phyloP scores from a whole-genome alignment of 1,140 invertebrate species.

The Pseudoatta argentina region DNA sequence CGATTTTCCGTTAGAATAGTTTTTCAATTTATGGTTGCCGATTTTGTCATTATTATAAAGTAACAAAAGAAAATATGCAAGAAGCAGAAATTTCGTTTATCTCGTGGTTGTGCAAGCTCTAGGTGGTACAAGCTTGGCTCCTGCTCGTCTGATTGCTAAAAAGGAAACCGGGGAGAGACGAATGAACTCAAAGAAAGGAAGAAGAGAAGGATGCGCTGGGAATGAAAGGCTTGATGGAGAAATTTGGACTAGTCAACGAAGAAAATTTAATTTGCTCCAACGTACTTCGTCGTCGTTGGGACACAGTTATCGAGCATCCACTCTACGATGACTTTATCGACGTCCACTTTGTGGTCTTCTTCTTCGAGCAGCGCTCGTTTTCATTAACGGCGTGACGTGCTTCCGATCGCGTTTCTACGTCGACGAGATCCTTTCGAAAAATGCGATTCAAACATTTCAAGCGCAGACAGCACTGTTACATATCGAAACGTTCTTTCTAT shows the following conservation, averaged over 20 bases:
- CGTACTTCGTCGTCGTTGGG: conserved; percentile 3
- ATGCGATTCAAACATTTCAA: conserved; percentile 1
- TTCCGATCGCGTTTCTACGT: conserved; percentile 34
- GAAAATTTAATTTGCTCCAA: conserved; percentile 68
- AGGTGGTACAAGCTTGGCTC: conserved; percentile 21
- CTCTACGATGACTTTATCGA: conserved; percentile 41
- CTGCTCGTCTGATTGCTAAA: conserved; percentile 67
- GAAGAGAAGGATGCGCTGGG: background rate
- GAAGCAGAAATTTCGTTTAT: background rate
- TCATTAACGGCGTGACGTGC: conserved; percentile 52
- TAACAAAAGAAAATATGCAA: background rate
- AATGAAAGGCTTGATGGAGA: conserved; percentile 16
- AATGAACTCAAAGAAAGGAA: conserved; percentile 5
- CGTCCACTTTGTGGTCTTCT: conserved; percentile 39
- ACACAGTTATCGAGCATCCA: conserved; percentile 39
- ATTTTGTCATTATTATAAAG: background rate
- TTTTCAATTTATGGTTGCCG: conserved; percentile 18
- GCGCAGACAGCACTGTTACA: background rate
- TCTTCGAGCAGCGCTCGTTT: conserved; percentile 29
- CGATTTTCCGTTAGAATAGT: conserved; percentile 4
- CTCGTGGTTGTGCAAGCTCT: background rate
- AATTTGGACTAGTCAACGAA: conserved; percentile 54
- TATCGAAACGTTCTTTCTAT: background rate
- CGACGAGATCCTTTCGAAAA: conserved; percentile 5
- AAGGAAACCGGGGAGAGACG: conserved; percentile 38